Conservation (phyloP, 1,140 invertebrate species). For the Drosophila sproati region DNA sequence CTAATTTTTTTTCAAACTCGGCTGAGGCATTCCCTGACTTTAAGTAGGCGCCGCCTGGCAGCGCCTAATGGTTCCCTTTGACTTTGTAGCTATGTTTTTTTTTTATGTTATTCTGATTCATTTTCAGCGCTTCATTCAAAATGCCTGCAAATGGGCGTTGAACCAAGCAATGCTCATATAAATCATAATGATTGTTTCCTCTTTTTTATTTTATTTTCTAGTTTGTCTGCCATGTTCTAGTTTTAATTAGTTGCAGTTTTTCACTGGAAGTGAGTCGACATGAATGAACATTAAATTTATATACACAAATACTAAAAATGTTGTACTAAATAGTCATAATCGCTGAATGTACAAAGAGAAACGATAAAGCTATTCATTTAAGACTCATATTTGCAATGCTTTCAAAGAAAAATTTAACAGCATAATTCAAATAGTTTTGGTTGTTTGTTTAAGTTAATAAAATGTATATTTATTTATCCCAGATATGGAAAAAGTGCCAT, state of each 20-base stretch:
- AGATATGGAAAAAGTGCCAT: too few relatives aligned
- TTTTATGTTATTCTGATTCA: background rate
- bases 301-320: background rate
- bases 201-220: conserved; percentile 1
- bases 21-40: conserved; percentile 11
- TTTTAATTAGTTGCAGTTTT: conserved; percentile 44
- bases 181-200: conserved; percentile 19
- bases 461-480: too few relatives aligned
- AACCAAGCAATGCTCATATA: conserved; percentile 23
- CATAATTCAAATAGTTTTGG: too few relatives aligned
- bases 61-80: conserved; percentile 5
- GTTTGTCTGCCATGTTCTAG: conserved; percentile 5
- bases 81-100: background rate
- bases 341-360: too few relatives aligned
- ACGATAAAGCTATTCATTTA: too few relatives aligned
- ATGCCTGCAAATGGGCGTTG: conserved; percentile 27
- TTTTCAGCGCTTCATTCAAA: background rate
- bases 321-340: background rate
- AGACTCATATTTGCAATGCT: too few relatives aligned
- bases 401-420: too few relatives aligned
- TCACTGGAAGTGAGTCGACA: conserved; percentile 9
- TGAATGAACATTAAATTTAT: background rate
- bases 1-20: background rate
- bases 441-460: too few relatives aligned
- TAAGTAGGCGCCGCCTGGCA: conserved; percentile 44